Evolutionary conservation across 2,888 invertebrate genomes (phyloP), one percentile per base, ranked within the genome.

Genomic region (Alcis repandata): DNA sequence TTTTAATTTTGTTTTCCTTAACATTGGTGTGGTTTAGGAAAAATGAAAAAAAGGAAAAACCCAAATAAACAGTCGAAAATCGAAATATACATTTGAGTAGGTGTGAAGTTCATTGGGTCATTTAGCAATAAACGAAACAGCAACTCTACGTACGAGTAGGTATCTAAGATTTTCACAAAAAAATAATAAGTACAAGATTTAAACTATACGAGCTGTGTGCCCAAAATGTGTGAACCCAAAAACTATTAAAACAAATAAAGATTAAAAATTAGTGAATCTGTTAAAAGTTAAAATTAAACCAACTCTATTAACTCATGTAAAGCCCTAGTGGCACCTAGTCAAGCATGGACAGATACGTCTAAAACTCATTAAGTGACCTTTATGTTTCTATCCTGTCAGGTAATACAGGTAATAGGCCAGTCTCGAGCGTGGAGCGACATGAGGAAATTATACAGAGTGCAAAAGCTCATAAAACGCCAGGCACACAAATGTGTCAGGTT

Each of bases 381-480:
- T 63, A 63, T 56, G 57, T 63, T 43, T 38, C 43, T 54, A 52
- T 41, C 41, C 51, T 38, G 43, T 51, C 54, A 59, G 63, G 63
- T 64, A 64, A 63, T 62, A 51, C 54, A 59, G 63, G 63, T 64
- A 64, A 63, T 62, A 51, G 62, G 36, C 49, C 20, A 58, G 45
- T 43, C 51, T 52, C 27, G 17, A 49, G 43, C 49, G 19, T 22
- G 38, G 41, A 48, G 32, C n/a, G 59, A 59, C 69, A 66, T 53
- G 57, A 66, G 69, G 63, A 69, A 68, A 69, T 69, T 71, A 71
- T 68, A 66, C 69, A 59, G 57, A 71, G 71, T 71, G 71, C 69
- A 65, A 51, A 64, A 49, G 64, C 63, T 71, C 69, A 57, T 69
- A 71, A 71, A 71, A 68, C 41, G 43, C 32, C 51, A 53, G 48